Evolutionary conservation across 1,140 invertebrate species (phyloP), one percentile per base, ranked within the genome.

Genomic region (Drosophila punjabiensis): DNA sequence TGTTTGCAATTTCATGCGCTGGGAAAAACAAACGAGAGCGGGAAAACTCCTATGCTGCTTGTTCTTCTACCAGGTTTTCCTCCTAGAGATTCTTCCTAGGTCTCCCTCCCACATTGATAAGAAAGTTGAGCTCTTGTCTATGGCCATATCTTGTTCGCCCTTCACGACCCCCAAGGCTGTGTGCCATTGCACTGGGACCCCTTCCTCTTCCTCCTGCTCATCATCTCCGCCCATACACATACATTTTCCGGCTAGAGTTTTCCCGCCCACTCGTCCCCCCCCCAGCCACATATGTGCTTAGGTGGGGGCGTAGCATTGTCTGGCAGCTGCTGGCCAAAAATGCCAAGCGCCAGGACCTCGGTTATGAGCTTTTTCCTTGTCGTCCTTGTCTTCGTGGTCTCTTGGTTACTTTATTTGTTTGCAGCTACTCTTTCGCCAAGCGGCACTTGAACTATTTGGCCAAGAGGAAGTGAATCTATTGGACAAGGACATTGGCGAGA

Each of bases 341-440:
- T 71, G 64, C 68, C 50, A 61, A 48, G 43, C 56, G 32, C 41
- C 64, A 67, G 73, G 78, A 69, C 63, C 81, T 87, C 59, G 64
- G 84, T 88, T 87, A 88, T 87, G 77, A 88, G 84, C 61, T 74
- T 84, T 81, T 48, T 73, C 77, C 66, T 81, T 73, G 81, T 71
- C 79, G 66, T 76, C 66, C 82, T 81, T 77, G 37, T 53, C 50
- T 61, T 62, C 55, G 66, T 78, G 68, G 75, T 79, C 48, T 63
- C 39, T 60, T 63, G 60, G 45, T 66, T 73, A 53, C 58, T 76
- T 67, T 76, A 64, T 73, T 79, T 61, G 47, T 45, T 81, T 67
- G 55, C 33, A 18, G 47, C 47, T 69, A 80, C 81, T 48, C 66
- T 75, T 33, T 9, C 55, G n/a, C n/a, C 24, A 43, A 53, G 52